phyloP scores from a whole-genome alignment of 1,140 invertebrate genomes.

The Rhagoletis pomonella region DNA sequence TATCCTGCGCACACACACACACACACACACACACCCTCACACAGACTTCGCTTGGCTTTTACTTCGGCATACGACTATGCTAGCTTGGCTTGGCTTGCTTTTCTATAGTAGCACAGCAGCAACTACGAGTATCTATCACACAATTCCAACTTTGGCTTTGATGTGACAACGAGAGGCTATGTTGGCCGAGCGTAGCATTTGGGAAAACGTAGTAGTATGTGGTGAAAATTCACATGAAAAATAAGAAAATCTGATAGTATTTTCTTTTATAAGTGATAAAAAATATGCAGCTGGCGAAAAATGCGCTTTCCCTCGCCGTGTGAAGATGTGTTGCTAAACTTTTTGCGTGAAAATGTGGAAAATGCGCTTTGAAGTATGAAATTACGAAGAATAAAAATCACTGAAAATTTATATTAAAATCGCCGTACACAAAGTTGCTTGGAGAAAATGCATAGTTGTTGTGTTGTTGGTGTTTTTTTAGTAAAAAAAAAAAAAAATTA shows the following conservation, averaged over 20 bases:
- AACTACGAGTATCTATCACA: constrained; percentile 39
- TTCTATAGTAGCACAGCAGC: background rate
- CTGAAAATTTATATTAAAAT: background rate
- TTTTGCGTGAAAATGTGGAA: background rate
- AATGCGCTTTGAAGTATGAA: background rate
- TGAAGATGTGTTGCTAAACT: background rate
- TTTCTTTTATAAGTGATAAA: background rate
- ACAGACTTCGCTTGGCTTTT: background rate
- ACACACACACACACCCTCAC: background rate
- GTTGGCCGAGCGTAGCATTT: constrained; percentile 3
- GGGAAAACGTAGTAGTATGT: constrained; percentile 27
- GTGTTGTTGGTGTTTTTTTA: background rate
- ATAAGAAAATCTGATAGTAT: constrained; percentile 32
- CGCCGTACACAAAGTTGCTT: background rate
- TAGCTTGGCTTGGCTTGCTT: background rate
- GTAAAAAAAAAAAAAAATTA: background rate
- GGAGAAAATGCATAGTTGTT: background rate
- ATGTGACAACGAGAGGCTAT: constrained; percentile 1
- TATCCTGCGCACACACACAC: constrained; percentile 18
- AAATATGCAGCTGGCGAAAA: background rate
- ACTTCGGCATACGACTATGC: constrained; percentile 10
- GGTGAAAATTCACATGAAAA: constrained; percentile 28
- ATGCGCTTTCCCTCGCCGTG: background rate
- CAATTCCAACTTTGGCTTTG: constrained; percentile 17
- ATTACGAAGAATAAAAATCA: background rate